Evolutionary conservation across 2,888 invertebrate species (phyloP), one percentile per base, ranked within the genome.

Genomic region (Hydriomena furcata): DNA sequence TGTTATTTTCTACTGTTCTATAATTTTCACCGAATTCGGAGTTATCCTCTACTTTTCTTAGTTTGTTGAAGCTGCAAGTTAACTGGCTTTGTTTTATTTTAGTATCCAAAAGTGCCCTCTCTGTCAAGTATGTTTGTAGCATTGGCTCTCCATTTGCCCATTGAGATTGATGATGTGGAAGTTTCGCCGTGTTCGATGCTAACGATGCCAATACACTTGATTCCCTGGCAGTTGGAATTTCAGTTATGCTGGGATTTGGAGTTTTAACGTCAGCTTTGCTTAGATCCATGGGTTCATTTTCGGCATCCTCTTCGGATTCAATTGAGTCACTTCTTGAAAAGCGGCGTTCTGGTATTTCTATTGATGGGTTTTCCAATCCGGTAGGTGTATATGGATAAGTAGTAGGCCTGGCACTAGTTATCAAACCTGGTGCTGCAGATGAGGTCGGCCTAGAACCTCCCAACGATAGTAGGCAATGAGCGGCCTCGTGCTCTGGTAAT

Each of bases 401-500:
- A 10, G 93, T 83, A 0, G 94, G 94, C 60, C 94, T 86, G 8
- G 91, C 92, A 32, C 91, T 86, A n/a, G 93, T 92, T 30, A 93
- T 79, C 1, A 92, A 77, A 3, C 93, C 92, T 0, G 93, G 91
- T 1, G 91, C 83, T 41, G 85, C 78, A 6, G 85, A 79, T 2
- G 84, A 79, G 0, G 92, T 86, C 5, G 92, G 91, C 31, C 92
- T 88, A 65, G 90, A 85, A 12, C 92, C 94, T 2, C 94, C 94
- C 32, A 97, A 84, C 24, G 96, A 95, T 28, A 97, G 80, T 49
- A 97, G 84, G 71, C 96, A 95, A 64, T 95, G 94, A 0, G 96
- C 97, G 5, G 96, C 96, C 84, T 97, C 97, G 65, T 96, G 96
- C 77, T 97, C 97, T 65, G 94, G 94, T 58, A 94, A 82, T n/a